Base-by-base conservation (phyloP, 1,140 invertebrate genomes). In the Hycleus phaleratus region DNA sequence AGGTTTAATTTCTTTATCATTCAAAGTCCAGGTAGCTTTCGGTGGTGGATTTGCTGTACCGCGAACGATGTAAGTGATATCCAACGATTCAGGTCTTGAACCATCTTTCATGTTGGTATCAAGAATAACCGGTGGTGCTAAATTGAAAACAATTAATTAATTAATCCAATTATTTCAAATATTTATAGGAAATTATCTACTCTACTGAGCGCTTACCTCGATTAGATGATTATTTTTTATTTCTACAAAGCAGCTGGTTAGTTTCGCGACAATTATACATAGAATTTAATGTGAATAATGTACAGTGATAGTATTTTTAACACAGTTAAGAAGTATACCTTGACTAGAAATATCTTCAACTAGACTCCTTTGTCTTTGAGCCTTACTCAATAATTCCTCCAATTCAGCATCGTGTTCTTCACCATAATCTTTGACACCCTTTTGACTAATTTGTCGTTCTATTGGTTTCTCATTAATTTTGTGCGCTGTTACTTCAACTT, bases 81-180 rank as follows among this genome's bases (percentile, higher is more conserved):
- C 83, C 32, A 91, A 80, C 3, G 87, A 88, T 74, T 91, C 88
- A 73, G 81, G 90, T 12, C 84, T 82, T 56, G 83, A 82, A 46
- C 80, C 78, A 74, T 91, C 86, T 65, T 85, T 82, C 71, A 93
- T 80, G 62, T 81, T 83, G 54, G 83, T 82, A 62, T 82, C 83
- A 49, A 84, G 74, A 52, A 91, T 83, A 67, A 83, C 79, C 26
- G 91, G 90, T 58, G 84, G 77, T 68, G 86, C 88, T 91, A 74
- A 10, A 80, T 25, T n/a, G 46, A 26, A 53, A 4, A 4, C 0
- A 43, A 32, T 38, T n/a, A 7, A 52, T 42, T 26, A 43, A 26
- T 5, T 4, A 12, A n/a, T 18, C 2, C 4, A 32, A 32, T 32
- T 7, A 52, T 42, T 39, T 4, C 11, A 6, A 25, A 12, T 18